These are phyloP conservation scores for Neelides sp. DNA, from an alignment of 1,140 invertebrate genomes.

Conservation along the genomic window DNA sequence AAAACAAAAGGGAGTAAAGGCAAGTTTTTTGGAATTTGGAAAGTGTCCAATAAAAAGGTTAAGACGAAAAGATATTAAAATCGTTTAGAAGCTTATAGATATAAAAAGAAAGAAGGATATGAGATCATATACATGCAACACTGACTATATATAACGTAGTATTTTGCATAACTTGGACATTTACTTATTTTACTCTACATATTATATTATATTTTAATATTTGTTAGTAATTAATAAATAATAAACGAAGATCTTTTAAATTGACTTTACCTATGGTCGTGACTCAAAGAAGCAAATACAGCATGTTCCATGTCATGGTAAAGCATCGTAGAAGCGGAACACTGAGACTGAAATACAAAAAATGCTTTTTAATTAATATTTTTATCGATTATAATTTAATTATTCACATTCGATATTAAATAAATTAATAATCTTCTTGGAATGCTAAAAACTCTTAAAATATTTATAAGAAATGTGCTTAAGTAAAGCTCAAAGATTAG, in stretches of 20 bases:
- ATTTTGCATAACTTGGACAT: slow-evolving; percentile 14
- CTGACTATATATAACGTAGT: slow-evolving; percentile 17
- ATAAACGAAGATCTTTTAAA: no score
- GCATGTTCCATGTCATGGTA: slow-evolving; percentile 31
- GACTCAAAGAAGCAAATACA: slow-evolving; percentile 19
- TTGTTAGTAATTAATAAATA: background rate
- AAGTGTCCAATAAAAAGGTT: slow-evolving; percentile 32
- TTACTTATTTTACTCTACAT: background rate
- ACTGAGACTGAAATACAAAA: slow-evolving; percentile 25
- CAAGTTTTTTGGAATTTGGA: slow-evolving; percentile 30
- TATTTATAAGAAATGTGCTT: no score
- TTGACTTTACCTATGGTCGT: slow-evolving; percentile 26
- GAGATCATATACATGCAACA: slow-evolving; percentile 30
- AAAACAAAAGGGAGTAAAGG: slow-evolving; percentile 5
- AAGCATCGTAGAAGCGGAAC: slow-evolving; percentile 21
- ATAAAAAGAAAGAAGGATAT: no score
- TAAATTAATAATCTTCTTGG: no score
- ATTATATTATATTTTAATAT: background rate
- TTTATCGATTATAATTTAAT: background rate
- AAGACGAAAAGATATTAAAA: slow-evolving; percentile 18
- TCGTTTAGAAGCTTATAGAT: no score
- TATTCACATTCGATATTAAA: no score
- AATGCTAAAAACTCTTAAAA: no score
- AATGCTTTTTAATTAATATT: background rate
- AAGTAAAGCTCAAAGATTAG: no score